A percentile compares a stretch with the other conserved stretches of the same genome.
Evolutionary conservation across 2,797 vertebrate species (phyloP).

Genomic region (Chelmon rostratus): DNA sequence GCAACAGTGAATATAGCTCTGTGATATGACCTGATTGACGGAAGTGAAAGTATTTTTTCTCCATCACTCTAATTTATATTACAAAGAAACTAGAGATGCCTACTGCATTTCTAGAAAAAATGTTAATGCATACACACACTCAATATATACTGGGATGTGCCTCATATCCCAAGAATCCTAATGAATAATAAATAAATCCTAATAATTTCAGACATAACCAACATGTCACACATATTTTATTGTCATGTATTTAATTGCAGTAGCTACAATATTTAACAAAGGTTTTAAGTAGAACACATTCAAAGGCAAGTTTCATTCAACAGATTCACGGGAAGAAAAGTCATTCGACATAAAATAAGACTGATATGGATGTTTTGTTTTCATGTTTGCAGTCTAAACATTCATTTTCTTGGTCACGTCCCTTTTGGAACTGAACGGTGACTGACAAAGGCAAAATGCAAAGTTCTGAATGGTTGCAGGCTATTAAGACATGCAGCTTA

Average conservation of each 20-base stretch:
- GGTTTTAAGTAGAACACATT: conserved; percentile 78
- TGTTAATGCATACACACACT: not conserved
- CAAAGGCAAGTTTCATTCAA: conserved; percentile 80
- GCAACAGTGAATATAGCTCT: not conserved
- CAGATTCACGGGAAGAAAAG: conserved; percentile 65
- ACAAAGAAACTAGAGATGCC: not conserved
- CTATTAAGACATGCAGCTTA: conserved; percentile 84
- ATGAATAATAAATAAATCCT: not conserved
- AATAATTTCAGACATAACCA: conserved; percentile 46
- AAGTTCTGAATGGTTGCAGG: conserved; percentile 71
- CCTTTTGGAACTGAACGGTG: conserved; percentile 58
- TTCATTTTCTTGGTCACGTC: conserved; percentile 74
- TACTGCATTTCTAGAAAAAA: not conserved
- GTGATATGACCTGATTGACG: not conserved
- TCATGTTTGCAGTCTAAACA: conserved; percentile 76
- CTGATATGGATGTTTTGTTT: conserved; percentile 71
- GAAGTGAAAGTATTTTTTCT: not conserved
- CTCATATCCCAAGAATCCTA: not conserved
- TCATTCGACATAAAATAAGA: conserved; percentile 75
- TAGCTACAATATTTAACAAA: conserved; percentile 84
- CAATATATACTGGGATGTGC: not conserved
- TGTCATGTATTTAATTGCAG: conserved; percentile 77
- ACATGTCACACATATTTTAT: conserved; percentile 77
- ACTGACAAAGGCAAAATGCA: conserved; percentile 81
- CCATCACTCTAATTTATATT: not conserved